phyloP scores from a whole-genome alignment of 2,797 vertebrate species.

The Myotis pilosus region DNA sequence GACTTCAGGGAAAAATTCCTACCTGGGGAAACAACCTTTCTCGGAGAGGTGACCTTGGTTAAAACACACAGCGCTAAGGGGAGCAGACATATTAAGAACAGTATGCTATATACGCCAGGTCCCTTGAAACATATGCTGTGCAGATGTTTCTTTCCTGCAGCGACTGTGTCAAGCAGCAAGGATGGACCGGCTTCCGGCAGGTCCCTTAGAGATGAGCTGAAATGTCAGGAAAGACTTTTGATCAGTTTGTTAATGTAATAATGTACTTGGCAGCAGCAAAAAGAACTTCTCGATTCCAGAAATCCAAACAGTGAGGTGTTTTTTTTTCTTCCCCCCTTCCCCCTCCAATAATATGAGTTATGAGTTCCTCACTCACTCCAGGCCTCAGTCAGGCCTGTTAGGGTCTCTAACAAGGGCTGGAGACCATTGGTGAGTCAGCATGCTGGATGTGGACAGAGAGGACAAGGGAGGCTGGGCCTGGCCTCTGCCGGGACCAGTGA shows the following conservation, averaged over 20 bases:
- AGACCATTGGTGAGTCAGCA: background rate
- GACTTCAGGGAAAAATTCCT: no score
- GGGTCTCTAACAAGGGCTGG: background rate
- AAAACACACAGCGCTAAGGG: no score
- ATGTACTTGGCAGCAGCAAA: background rate
- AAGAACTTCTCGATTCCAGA: background rate
- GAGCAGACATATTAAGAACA: no score
- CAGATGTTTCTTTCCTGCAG: no score
- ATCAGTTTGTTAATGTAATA: background rate
- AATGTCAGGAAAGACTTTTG: background rate
- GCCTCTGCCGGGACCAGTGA: background rate
- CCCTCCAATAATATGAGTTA: background rate
- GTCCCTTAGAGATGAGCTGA: background rate
- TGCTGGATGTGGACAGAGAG: background rate
- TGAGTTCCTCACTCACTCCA: background rate
- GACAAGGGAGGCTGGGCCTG: background rate
- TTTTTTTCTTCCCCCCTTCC: rapidly evolving
- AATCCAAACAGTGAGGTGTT: background rate
- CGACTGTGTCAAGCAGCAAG: no score
- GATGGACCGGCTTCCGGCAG: no score
- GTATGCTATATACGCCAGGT: no score
- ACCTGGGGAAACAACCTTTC: no score
- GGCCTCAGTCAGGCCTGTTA: background rate
- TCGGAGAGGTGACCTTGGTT: no score
- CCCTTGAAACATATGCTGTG: no score